Base-by-base conservation (phyloP, 2,113 vertebrate species). In the Phrynosoma platyrhinos region DNA sequence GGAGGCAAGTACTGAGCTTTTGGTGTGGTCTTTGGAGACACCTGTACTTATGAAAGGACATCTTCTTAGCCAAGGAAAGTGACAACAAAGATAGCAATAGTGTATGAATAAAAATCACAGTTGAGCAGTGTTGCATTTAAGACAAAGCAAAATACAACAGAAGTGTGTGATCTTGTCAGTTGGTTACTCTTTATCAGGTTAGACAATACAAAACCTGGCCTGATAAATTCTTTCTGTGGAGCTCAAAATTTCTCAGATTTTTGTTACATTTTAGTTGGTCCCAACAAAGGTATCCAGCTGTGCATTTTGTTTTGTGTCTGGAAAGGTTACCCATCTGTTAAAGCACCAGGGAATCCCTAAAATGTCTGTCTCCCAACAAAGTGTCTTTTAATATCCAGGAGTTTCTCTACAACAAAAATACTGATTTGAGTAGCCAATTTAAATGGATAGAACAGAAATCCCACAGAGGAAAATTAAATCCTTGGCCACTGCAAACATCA, bases 361-460 rank as follows among this genome's bases (percentile, higher is more conserved):
- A n/a, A 9, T 9, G 20, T 72, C 66, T 83, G 6, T 27, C 62
- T 62, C 36, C 36, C 10, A 8, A 25, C 32, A 40, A 66, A 27
- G 27, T 66, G 36, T 5, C 14, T 20, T n/a, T 58, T 32, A 72
- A 32, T 68, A 42, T n/a, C 30, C 85, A 36, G 21, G 23, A 40
- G n/a, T 8, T 86, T 23, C 72, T 64, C n/a, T 52, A 30, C 20
- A 36, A 84, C 20, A 40, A 27, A 23, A 85, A 66, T 47, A 74
- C 2, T n/a, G 1, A 42, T 86, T 71, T 52, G 72, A 62, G 25
- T 62, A 84, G 68, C 72, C 36, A 89, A 90, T 64, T 82, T 87
- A 82, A 88, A 47, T 79, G 36, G 76, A 72, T 86, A 88, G 27
- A 84, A 86, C 0, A 77, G 9, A 12, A 74, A 52, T 4, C 20